Base-by-base conservation (phyloP, 2,888 invertebrate species). In the Lottia scabra region DNA sequence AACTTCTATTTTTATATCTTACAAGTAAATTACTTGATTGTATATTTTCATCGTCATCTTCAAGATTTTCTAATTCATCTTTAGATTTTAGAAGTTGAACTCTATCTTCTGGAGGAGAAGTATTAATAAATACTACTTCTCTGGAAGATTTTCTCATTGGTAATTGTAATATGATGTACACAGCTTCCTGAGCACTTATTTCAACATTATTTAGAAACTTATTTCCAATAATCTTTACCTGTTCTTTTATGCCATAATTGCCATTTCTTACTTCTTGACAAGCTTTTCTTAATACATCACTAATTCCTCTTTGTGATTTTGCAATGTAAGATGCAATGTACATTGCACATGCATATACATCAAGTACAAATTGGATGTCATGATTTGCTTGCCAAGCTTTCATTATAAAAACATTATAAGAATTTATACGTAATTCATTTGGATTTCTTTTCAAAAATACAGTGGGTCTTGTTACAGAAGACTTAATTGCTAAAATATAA, bases 121-220 rank as follows among this genome's bases (percentile, higher is more conserved):
- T 83, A 26, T 82, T 81, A 10, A 81, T 68, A 73, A 81, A 83
- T 2, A 81, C 44, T 6, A 67, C 44, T n/a, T 75, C 64, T 63
- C 80, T 66, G 13, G 78, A 77, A 6, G 74, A 63, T 30, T 65
- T 65, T 62, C 71, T 79, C 70, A 85, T 73, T 19, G 81, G 80
- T 68, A 84, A 67, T 26, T 74, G 73, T 16, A 84, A 71, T 10
- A 79, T 48, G 2, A 79, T 71, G 73, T 79, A 83, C 1, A 71
- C 79, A 56, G 83, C 82, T 69, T 85, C 84, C 68, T 85, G 84
- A 1, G 83, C 83, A 66, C 78, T 75, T 3, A 85, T 74, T 74
- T 84, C 82, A 1, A 76, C 78, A 23, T 56, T 56, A 56, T 56
- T 56, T 2, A 56, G 3, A 16, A 56, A 56, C 15, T 56, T 56